Conservation (phyloP, 1,140 invertebrate genomes). For the Mamestra configurata region DNA sequence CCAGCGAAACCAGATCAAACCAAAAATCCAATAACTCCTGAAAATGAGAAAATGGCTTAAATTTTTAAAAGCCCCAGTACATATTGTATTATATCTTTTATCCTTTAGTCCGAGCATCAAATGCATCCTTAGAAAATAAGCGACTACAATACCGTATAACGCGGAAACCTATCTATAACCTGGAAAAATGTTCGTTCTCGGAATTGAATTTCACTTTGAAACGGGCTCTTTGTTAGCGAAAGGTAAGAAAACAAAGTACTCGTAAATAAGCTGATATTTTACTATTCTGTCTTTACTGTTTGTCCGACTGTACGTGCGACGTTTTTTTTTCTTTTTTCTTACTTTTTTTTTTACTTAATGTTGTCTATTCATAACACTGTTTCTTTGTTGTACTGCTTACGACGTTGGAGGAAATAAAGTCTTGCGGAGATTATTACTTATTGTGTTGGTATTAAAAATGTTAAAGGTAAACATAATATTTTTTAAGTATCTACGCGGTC, state of each 20-base stretch:
- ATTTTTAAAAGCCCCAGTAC: constrained; percentile 35
- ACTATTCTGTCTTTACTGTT: constrained; percentile 44
- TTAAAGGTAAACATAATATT: neutral
- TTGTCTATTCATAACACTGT: constrained; percentile 32
- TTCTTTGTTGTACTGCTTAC: neutral
- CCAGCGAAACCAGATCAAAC: neutral
- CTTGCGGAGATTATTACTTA: neutral
- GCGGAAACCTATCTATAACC: constrained; percentile 32
- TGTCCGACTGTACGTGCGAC: constrained; percentile 27
- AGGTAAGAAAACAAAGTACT: constrained; percentile 62
- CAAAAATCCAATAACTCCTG: constrained; percentile 13
- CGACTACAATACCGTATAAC: constrained; percentile 49
- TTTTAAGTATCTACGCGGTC: neutral
- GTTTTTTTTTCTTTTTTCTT: neutral
- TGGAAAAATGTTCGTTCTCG: constrained; percentile 52
- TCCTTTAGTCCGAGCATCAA: constrained; percentile 44
- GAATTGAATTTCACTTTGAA: constrained; percentile 66
- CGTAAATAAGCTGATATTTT: constrained; percentile 60
- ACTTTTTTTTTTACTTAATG: neutral
- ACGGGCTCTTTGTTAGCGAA: constrained; percentile 61
- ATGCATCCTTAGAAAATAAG: constrained; percentile 57
- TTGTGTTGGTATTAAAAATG: neutral
- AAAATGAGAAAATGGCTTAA: constrained; percentile 13
- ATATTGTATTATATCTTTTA: constrained; percentile 46
- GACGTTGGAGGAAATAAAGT: neutral